Evolutionary conservation across 2,888 invertebrate species (phyloP).

Genomic region (Pasiphila rectangulata): DNA sequence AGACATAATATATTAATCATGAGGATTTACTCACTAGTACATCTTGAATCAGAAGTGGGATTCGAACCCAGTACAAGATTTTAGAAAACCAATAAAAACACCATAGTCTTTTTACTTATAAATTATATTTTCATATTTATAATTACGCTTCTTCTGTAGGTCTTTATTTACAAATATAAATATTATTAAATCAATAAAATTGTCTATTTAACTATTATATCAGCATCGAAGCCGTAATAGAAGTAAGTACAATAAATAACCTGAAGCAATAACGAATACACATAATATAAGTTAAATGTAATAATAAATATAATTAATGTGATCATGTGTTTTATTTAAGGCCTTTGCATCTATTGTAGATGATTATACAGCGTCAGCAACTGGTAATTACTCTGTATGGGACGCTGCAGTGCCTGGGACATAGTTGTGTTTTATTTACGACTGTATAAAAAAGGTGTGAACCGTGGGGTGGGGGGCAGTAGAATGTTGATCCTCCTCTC

Average conservation of each 20-base stretch:
- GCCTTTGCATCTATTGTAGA: background rate
- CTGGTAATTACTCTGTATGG: no score
- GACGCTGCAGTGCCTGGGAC: no score
- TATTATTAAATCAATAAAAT: slow-evolving; percentile 2
- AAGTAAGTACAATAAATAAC: slow-evolving; percentile 69
- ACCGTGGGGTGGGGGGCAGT: no score
- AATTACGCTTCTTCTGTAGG: background rate
- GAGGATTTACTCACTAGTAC: no score
- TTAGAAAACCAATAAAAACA: no score
- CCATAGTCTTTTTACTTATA: background rate
- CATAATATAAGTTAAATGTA: slow-evolving; percentile 46
- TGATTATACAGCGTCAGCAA: no score
- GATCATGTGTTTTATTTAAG: slow-evolving; percentile 50
- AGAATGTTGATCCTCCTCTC: no score
- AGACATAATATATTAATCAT: no score
- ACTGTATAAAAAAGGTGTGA: no score
- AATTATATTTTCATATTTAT: background rate
- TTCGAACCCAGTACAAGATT: no score
- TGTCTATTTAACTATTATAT: slow-evolving; percentile 21
- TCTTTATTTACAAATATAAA: slow-evolving; percentile 1
- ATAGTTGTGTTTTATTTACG: no score
- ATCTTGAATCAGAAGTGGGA: no score
- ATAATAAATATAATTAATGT: slow-evolving; percentile 47
- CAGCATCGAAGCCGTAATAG: slow-evolving; percentile 42
- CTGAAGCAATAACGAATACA: slow-evolving; percentile 50